Base-by-base conservation (phyloP, 2,113 vertebrate genomes). In the Hassar affinis region DNA sequence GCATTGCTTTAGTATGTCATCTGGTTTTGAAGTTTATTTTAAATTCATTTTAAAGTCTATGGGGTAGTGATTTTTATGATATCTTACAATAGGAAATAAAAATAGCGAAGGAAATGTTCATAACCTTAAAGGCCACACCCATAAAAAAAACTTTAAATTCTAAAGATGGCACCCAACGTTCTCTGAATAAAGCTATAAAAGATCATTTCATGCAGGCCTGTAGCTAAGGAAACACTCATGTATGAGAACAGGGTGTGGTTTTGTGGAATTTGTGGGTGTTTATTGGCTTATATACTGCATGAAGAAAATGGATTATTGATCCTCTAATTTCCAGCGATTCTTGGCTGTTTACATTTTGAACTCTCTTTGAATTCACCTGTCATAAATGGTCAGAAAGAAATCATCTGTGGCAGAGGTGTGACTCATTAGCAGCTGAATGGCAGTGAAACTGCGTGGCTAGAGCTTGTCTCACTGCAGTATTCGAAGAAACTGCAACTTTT, bases 221-320 rank as follows among this genome's bases (percentile, higher is more conserved):
- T 38, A 57, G 33, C 64, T 59, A 57, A 47, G 80, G 25, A 57
- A 81, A 42, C 12, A 69, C 30, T 25, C 3, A 8, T 38, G 30
- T 81, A 47, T 81, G 12, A 72, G n/a, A 45, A 56, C 17, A 7
- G n/a, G 66, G 68, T 75, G 80, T 74, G 56, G 18, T 52, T 52
- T 15, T 4, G 22, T 68, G 30, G 35, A 59, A 7, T 10, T 17
- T 33, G 10, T 42, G 45, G 59, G 61, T 35, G 6, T 2, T 42
- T 42, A 42, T 3, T 42, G 38, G 38, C 3, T 42, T 6, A 42
- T 42, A 2, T 42, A 6, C 38, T 42, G 38, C 2, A 42, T 42
- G 38, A 42, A n/a, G 2, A 42, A 42, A 42, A 6, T 6, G n/a
- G 38, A 42, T 42, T 42, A 42, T 42, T 42, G 38, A 42, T 6